A percentile compares a stretch with the other conserved stretches of the same genome.
These are phyloP conservation scores for Zeuzera pyrina DNA, from an alignment of 2,888 invertebrate species.

Conservation along the genomic window DNA sequence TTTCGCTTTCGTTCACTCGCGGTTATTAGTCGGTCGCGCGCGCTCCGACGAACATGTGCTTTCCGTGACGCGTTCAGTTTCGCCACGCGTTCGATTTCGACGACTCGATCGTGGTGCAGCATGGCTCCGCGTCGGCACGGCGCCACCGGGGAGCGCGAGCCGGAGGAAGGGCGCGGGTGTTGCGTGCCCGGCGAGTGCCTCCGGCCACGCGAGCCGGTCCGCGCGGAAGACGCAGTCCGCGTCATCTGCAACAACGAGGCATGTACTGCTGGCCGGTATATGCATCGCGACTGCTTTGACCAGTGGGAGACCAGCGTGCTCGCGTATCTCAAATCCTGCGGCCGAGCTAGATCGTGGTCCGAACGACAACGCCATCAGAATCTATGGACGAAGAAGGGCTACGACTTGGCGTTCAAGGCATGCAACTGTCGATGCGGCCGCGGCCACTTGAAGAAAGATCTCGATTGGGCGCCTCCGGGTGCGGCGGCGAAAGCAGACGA, in stretches of 20 bases:
- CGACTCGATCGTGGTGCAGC: constrained; percentile 35
- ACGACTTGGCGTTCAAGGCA: constrained; percentile 95
- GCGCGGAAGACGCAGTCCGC: constrained; percentile 84
- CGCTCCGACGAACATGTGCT: constrained; percentile 74
- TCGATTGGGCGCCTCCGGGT: constrained; percentile 89
- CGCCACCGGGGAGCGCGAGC: constrained; percentile 61
- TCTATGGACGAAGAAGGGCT: constrained; percentile 98
- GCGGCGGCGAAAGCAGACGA: constrained; percentile 68
- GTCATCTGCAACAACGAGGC: constrained; percentile 96
- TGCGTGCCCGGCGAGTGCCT: constrained; percentile 90
- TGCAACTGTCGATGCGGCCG: constrained; percentile 95
- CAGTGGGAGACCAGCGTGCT: constrained; percentile 93
- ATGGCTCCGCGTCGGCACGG: constrained; percentile 70
- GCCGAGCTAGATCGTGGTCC: constrained; percentile 94
- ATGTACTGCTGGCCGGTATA: constrained; percentile 90
- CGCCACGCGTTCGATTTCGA: constrained; percentile 58
- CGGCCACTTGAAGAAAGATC: constrained; percentile 94
- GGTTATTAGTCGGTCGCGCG: constrained; percentile 74
- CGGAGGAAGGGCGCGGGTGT: constrained; percentile 76
- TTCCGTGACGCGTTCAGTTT: constrained; percentile 66
- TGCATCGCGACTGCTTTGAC: constrained; percentile 97
- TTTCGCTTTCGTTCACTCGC: constrained; percentile 79
- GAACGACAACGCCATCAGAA: constrained; percentile 95
- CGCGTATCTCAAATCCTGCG: constrained; percentile 90
- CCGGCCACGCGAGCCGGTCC: constrained; percentile 77